Base-by-base conservation (phyloP, 2,797 vertebrate species). In the Spinibarbus caldwelli region DNA sequence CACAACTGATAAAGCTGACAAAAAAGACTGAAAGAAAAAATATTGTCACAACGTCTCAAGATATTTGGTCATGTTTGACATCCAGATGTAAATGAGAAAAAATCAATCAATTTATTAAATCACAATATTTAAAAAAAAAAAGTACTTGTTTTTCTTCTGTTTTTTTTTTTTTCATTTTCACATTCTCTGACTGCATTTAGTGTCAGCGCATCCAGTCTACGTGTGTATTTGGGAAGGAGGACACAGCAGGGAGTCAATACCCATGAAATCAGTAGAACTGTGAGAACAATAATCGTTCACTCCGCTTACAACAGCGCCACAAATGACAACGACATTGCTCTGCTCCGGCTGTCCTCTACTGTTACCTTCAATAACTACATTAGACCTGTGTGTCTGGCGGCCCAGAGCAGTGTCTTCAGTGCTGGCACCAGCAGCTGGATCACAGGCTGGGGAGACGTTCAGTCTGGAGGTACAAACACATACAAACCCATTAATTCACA, bases 361-460 rank as follows among this genome's bases (percentile, higher is more conserved):
- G 79, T 94, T 57, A 11, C 6, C 38, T 93, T 93, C 80, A 89
- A 89, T 6, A 76, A 92, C 41, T 78, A 82, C 6, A 88, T 95
- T 78, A 88, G 71, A 41, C 94, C 94, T 0, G 88, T 95, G 76
- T 95, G 94, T 83, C 88, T 95, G 66, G 93, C 94, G 77, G 90
- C 12, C 8, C 12, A 29, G 21, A 49, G 4, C 38, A 86, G 87
- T 8, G 78, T 7, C 15, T 89, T 90, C 26, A 10, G 17, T 14
- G 9, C 38, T 21, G 80, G 78, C 2, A 85, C 82, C 45, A 38
- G 23, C 15, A 82, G 85, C 78, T 90, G 90, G 90, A 86, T 90
- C 52, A 89, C 90, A 31, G 90, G 89, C 47, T 90, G 90, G 90
- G 89, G 90, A 34, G 0, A 80, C 19, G 21, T 84, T 17, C 41